Conservation (phyloP, 2,113 vertebrate species). For the Calyptommatus sinebrachiatus region DNA sequence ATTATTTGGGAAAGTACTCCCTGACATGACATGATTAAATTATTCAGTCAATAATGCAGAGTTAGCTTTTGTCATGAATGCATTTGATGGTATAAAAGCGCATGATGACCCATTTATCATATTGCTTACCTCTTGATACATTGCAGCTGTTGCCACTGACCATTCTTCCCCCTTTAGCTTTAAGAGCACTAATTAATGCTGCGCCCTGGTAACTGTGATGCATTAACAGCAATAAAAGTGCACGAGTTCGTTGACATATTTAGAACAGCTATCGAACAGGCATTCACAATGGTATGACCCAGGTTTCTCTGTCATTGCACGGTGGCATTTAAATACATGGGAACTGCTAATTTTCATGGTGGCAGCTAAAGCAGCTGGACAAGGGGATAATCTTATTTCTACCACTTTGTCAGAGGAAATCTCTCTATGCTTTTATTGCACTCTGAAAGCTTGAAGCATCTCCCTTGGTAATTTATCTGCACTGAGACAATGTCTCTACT, state of each 20-base stretch:
- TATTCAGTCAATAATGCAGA: constrained; percentile 79
- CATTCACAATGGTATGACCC: constrained; percentile 23
- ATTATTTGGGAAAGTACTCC: constrained; percentile 81
- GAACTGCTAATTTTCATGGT: constrained; percentile 6
- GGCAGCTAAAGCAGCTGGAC: neutral
- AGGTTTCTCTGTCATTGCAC: constrained; percentile 21
- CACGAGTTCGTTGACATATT: constrained; percentile 33
- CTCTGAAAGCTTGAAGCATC: neutral
- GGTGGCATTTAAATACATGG: neutral
- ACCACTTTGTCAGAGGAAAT: neutral
- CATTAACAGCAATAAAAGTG: constrained; percentile 37
- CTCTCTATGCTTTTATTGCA: neutral
- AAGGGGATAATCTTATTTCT: neutral
- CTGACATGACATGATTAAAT: constrained; percentile 80
- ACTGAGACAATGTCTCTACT: too few relatives aligned
- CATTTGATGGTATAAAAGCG: constrained; percentile 77
- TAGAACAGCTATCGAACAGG: constrained; percentile 38
- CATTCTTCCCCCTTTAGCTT: constrained; percentile 35
- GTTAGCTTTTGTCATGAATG: constrained; percentile 72
- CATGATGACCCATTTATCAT: constrained; percentile 55
- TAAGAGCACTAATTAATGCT: constrained; percentile 60
- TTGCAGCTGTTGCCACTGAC: constrained; percentile 34
- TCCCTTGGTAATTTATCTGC: too few relatives aligned
- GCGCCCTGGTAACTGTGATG: constrained; percentile 31
- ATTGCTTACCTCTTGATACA: constrained; percentile 49